Conservation (phyloP, 2,113 vertebrate species). For the Saccopteryx bilineata region DNA sequence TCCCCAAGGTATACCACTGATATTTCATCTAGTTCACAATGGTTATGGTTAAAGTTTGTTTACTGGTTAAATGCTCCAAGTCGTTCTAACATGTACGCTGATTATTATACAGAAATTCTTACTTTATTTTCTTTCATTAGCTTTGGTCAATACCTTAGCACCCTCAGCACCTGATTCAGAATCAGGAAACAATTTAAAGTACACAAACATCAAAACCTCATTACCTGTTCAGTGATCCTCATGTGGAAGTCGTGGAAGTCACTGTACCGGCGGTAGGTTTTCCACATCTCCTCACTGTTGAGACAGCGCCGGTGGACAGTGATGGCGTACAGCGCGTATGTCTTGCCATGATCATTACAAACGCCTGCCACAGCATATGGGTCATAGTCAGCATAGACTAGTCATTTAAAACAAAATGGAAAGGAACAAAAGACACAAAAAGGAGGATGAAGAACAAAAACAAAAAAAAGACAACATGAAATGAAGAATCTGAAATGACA, state of each 20-base stretch:
- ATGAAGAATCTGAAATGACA: constrained; percentile 87
- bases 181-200: constrained; percentile 43
- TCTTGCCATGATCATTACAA: constrained; percentile 99
- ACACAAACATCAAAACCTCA: neutral
- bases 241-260: constrained; percentile 99
- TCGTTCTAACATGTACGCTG: neutral
- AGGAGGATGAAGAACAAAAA: constrained; percentile 88
- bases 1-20: neutral
- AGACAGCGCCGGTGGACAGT: constrained; percentile 93
- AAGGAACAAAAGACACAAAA: constrained; percentile 85
- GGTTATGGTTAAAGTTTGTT: neutral
- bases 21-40: constrained; percentile 12
- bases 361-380: constrained; percentile 97
- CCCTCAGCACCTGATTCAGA: constrained; percentile 20
- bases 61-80: constrained; percentile 15
- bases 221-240: constrained; percentile 98
- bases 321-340: constrained; percentile 97
- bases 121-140: constrained; percentile 37
- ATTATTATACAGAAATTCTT: neutral
- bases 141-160: constrained; percentile 32
- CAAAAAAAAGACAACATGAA: constrained; percentile 81
- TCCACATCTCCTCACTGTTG: constrained; percentile 96
- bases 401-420: constrained; percentile 84
- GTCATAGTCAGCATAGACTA: constrained; percentile 95
- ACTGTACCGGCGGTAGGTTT: constrained; percentile 98